phyloP scores from a whole-genome alignment of 2,113 vertebrate species.

The Sapayoa aenigma region DNA sequence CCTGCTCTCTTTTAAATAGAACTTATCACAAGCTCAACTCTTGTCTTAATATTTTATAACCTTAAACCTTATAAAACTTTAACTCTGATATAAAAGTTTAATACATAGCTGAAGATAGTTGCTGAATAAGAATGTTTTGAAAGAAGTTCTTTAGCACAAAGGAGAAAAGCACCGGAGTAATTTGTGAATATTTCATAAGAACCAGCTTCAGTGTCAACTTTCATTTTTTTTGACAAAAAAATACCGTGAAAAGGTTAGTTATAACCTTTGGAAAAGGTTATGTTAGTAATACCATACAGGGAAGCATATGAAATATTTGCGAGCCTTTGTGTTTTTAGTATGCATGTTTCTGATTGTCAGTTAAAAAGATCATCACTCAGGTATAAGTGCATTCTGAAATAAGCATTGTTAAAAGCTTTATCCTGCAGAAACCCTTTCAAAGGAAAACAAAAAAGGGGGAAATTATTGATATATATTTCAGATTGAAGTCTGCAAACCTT shows the following conservation, averaged over 20 bases:
- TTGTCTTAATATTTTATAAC: slow-evolving; percentile 75
- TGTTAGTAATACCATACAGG: neutral
- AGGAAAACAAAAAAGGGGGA: neutral
- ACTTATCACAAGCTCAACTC: slow-evolving; percentile 19
- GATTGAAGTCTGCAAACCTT: neutral
- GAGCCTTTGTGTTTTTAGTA: neutral
- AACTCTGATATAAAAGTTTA: slow-evolving; percentile 72
- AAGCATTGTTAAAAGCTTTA: neutral
- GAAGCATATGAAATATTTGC: neutral
- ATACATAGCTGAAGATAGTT: slow-evolving; percentile 47
- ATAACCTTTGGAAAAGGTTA: slow-evolving; percentile 23
- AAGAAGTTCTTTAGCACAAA: slow-evolving; percentile 24
- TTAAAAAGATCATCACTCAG: neutral
- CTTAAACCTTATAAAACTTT: slow-evolving; percentile 74
- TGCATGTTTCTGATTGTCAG: neutral
- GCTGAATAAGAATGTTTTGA: slow-evolving; percentile 59
- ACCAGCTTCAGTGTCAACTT: slow-evolving; percentile 11
- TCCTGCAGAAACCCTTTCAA: neutral
- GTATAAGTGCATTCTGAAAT: neutral
- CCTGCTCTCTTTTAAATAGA: slow-evolving; percentile 23
- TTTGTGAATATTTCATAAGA: slow-evolving; percentile 61
- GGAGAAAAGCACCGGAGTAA: slow-evolving; percentile 29
- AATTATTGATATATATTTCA: neutral
- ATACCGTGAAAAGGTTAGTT: neutral
- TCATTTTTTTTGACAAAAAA: neutral